phyloP scores from a whole-genome alignment of 2,888 invertebrate genomes.

The Ormyrus nitidulus region DNA sequence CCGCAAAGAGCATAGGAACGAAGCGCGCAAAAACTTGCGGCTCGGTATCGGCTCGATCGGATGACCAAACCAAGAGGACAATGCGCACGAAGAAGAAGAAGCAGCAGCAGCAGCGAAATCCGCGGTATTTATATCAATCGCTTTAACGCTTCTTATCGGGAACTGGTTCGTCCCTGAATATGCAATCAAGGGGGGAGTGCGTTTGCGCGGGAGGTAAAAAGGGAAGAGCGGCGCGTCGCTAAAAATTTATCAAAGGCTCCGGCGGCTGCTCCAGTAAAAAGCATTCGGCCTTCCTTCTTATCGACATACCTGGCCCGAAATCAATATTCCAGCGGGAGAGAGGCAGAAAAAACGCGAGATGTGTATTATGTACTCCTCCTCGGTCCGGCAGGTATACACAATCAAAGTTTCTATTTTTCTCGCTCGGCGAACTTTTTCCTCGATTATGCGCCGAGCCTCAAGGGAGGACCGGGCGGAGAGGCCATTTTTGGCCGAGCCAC shows the following conservation, averaged over 20 bases:
- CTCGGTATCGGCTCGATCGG: not conserved
- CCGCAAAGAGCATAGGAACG: not conserved
- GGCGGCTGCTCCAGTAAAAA: slow-evolving; percentile 20
- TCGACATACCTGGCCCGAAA: slow-evolving; percentile 28
- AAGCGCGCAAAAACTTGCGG: not conserved
- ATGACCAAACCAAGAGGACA: slow-evolving; percentile 44
- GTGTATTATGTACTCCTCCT: not conserved
- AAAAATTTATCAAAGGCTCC: slow-evolving; percentile 52
- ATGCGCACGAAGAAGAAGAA: slow-evolving; percentile 24
- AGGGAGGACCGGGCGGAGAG: not conserved
- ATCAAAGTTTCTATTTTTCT: slow-evolving; percentile 38
- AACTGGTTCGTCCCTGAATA: slow-evolving; percentile 46
- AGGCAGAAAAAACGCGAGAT: not conserved
- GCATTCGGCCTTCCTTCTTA: slow-evolving; percentile 15
- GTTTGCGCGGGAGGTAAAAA: slow-evolving; percentile 28
- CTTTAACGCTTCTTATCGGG: slow-evolving; percentile 28
- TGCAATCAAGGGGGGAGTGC: slow-evolving; percentile 2
- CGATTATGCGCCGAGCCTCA: slow-evolving; percentile 19
- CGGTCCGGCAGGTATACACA: slow-evolving; percentile 14
- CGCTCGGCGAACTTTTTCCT: slow-evolving; percentile 33
- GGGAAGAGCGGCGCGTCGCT: not conserved
- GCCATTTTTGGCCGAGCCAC: slow-evolving; percentile 13
- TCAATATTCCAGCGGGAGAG: slow-evolving; percentile 42
- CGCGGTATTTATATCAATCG: slow-evolving; percentile 43
- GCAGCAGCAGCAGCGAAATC: not conserved